These are phyloP conservation scores for Drosophila sucinea DNA, from an alignment of 1,140 invertebrate species.

Conservation along the genomic window DNA sequence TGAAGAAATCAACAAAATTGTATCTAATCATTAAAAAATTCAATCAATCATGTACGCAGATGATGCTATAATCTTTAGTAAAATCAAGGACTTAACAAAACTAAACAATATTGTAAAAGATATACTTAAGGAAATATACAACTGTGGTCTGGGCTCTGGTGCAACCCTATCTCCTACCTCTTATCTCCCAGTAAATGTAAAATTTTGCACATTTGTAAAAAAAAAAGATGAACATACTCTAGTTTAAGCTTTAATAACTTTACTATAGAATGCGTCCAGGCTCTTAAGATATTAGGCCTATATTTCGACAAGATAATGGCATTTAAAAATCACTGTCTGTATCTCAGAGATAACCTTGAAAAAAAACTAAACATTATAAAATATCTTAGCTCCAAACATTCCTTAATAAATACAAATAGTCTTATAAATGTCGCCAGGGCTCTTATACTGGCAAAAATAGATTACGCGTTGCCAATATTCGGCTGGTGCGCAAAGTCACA, in stretches of 20 bases:
- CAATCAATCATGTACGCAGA: slow-evolving; percentile 16
- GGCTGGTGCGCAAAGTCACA: no score
- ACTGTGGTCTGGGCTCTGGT: neutral
- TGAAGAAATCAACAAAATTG: slow-evolving; percentile 18
- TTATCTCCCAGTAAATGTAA: neutral
- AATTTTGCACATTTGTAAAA: slow-evolving; percentile 6
- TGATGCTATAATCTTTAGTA: slow-evolving; percentile 16
- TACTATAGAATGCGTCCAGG: slow-evolving; percentile 1
- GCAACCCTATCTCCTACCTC: no score
- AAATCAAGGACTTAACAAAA: no score
- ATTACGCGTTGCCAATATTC: no score
- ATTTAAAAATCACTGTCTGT: no score
- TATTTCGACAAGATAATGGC: slow-evolving; percentile 9
- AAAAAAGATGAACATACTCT: neutral
- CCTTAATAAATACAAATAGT: slow-evolving; percentile 1
- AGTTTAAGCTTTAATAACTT: slow-evolving; percentile 2
- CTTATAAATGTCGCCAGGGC: neutral
- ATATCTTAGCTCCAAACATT: neutral
- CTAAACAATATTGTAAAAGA: neutral
- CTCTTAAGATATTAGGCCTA: slow-evolving; percentile 5
- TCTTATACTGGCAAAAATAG: no score
- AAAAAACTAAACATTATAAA: no score
- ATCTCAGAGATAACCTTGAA: no score
- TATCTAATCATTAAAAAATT: slow-evolving; percentile 12
- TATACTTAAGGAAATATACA: neutral